Conservation (phyloP, 2,113 vertebrate genomes). For the Anarrhichthys ocellatus region DNA sequence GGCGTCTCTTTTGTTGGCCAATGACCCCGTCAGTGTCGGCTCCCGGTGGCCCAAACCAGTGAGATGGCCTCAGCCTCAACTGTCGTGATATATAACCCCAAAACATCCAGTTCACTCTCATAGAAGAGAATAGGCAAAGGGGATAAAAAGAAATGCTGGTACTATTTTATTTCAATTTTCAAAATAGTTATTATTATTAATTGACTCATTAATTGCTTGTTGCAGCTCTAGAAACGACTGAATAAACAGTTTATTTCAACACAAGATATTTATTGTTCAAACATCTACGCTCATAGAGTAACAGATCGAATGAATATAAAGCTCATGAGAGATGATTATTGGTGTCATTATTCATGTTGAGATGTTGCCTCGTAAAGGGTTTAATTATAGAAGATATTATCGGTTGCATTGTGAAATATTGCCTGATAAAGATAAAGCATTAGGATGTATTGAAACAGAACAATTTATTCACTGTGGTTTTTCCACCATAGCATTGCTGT, state of each 20-base stretch:
- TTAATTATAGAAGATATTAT: not conserved
- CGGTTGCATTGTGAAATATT: not conserved
- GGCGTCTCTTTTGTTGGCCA: conserved; percentile 10
- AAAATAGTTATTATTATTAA: not conserved
- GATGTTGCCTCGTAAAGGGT: not conserved
- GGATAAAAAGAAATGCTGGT: not conserved
- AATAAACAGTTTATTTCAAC: not conserved
- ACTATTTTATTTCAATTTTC: not conserved
- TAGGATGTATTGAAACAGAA: not conserved
- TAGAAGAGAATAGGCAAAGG: not conserved
- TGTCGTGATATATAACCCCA: not conserved
- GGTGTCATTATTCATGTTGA: not conserved
- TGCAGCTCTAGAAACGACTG: not conserved
- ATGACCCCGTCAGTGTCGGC: conserved; percentile 1
- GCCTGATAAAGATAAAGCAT: not conserved
- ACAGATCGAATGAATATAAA: not conserved
- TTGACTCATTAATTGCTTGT: not conserved
- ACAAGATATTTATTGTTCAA: not conserved
- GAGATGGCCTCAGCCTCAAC: not conserved
- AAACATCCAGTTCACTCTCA: not conserved
- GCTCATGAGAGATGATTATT: not conserved
- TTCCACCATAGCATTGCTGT: not conserved
- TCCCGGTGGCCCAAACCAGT: conserved; percentile 1
- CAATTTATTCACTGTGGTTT: not conserved
- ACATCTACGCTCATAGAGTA: not conserved